These are phyloP conservation scores for Lepilemur septentrionalis DNA, from an alignment of 2,797 vertebrate species.

Conservation along the genomic window DNA sequence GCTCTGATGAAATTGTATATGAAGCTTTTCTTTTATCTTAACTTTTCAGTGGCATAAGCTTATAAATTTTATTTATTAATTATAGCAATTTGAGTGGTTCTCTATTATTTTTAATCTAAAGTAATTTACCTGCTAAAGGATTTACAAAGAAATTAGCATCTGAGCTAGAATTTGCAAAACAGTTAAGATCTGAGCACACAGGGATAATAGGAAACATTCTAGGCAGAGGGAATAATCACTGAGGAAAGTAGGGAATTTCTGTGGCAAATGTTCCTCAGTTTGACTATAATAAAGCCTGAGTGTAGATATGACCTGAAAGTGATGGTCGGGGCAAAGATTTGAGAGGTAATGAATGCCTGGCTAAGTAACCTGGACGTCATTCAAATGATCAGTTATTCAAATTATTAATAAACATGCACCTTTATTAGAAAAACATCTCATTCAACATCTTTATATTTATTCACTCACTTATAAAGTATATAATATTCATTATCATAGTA, in stretches of 20 bases:
- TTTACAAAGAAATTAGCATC: background rate
- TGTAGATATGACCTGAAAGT: background rate
- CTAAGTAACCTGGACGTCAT: background rate
- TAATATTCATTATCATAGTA: background rate
- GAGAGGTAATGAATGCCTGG: background rate
- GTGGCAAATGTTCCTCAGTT: background rate
- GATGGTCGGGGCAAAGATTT: background rate
- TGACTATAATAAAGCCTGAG: background rate
- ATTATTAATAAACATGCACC: background rate
- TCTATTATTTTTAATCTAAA: conserved; percentile 11
- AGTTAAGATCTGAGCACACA: background rate
- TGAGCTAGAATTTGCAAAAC: conserved; percentile 18
- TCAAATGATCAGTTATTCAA: background rate
- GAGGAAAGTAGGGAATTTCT: background rate
- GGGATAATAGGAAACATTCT: background rate
- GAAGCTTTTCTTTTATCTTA: background rate
- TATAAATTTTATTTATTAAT: background rate
- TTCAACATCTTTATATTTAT: background rate
- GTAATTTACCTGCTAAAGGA: background rate
- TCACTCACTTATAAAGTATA: background rate
- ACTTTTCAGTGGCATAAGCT: background rate
- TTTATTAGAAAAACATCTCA: background rate
- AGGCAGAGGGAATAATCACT: background rate
- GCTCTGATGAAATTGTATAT: background rate
- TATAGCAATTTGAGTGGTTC: background rate